Evolutionary conservation across 2,113 vertebrate species (phyloP), one percentile per base, ranked within the genome.

Genomic region (Mionectes macconnelli): DNA sequence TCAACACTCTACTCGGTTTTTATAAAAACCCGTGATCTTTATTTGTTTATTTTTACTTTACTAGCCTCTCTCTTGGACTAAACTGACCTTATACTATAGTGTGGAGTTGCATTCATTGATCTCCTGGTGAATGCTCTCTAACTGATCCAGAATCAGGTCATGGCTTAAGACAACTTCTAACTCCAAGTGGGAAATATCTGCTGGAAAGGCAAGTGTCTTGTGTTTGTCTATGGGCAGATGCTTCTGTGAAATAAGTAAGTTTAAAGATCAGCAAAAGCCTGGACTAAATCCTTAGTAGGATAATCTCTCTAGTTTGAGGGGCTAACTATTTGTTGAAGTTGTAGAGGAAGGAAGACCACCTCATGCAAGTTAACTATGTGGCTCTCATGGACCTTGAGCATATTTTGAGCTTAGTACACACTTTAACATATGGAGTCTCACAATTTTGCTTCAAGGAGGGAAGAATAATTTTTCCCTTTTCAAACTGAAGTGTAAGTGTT

Each of bases 51-150:
- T 83, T 94, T 82, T 84, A 42, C 18, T 93, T 49, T 27, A 17
- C 60, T 74, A 60, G 63, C 67, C 27, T 95, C 83, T 96, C 57
- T 62, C 64, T 83, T 92, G 89, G 72, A 85, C 84, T 94, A 92
- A 94, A 90, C 60, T 93, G 85, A 94, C 86, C 76, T 94, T 89
- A 72, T 47, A 59, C n/a, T 90, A 19, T 76, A 78, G 25, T 53
- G 45, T 35, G 56, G 55, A 62, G 25, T 84, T 72, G 13, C 4
- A 53, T 87, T 89, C 24, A 40, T 60, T 87, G 92, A 72, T 87
- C 24, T 81, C 22, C 27, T 69, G 11, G 35, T 75, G 44, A 86
- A 59, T 28, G 44, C 6, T 81, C 12, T 82, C 45, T 80, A 90
- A 62, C 28, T 74, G 59, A 70, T 83, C 31, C 67, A 56, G 44